Percentiles rank a stretch among this genome's conserved stretches.
Conservation (phyloP, 2,797 vertebrate species). For the Emydoidea blandingii region DNA sequence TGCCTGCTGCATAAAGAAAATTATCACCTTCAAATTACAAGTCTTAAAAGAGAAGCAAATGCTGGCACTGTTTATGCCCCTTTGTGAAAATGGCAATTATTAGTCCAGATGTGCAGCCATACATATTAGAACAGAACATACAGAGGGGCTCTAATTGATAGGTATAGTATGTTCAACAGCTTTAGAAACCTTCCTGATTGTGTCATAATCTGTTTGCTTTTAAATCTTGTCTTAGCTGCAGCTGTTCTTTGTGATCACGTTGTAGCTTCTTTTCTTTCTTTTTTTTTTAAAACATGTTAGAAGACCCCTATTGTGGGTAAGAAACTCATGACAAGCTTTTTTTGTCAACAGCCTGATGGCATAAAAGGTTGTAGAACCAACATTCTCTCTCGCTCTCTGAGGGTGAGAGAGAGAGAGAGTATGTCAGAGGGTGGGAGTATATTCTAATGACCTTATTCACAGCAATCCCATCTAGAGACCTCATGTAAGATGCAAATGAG, state of each 20-base stretch:
- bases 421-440: background rate
- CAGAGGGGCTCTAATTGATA: background rate
- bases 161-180: background rate
- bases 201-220: background rate
- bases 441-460: background rate
- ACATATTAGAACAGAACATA: background rate
- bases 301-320: background rate
- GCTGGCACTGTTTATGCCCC: background rate
- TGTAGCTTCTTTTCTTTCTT: background rate
- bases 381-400: no score
- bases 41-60: background rate
- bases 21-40: background rate
- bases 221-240: background rate
- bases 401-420: background rate
- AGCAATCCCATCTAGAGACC: background rate
- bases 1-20: constrained; percentile 6
- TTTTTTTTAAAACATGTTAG: background rate
- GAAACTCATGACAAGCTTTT: background rate
- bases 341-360: background rate
- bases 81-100: background rate
- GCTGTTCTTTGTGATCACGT: background rate
- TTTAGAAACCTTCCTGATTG: background rate
- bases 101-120: background rate
- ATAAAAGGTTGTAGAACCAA: background rate
- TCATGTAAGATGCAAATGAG: background rate